Evolutionary conservation across 1,140 invertebrate species (phyloP), one percentile per base, ranked within the genome.

Genomic region (Caenorhabditis briggsae): DNA sequence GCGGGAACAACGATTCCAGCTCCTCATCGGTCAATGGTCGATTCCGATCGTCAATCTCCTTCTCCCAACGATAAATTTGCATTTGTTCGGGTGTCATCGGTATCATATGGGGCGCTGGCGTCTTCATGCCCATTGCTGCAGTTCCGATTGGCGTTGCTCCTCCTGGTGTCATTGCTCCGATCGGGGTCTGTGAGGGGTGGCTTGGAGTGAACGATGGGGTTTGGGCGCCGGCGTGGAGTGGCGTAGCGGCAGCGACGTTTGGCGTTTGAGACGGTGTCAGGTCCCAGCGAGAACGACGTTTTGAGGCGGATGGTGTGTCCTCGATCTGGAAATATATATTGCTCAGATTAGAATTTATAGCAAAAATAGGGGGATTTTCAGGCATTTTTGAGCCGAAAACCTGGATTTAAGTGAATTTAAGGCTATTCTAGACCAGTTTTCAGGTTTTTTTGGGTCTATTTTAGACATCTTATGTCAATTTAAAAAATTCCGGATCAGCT

Each of bases 61-160:
- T 95, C 48, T 84, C 86, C 86, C 82, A 83, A 58, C 59, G 59
- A 93, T 97, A 98, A 0, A 97, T 97, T 93, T 99, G 97, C 87
- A 99, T 93, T 93, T 99, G 97, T 93, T 99, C 98, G 0, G 98
- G 98, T 0, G 98, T 99, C 97, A 99, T 99, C 91, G 98, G 97
- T 70, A 94, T 94, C 91, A 89, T 70, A 59, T 83, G 87, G 86
- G 96, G 96, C 0, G 97, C 97, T 0, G 98, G 98, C 0, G 98
- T 99, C 0, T 96, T 96, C 95, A 99, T 95, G 0, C 95, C 96
- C 96, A 99, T 98, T 0, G 98, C 98, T 93, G 98, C 98, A 0
- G 95, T 94, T 59, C 98, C 98, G 25, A 97, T 96, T 0, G 98
- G 98, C 2, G 98, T 99, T 2, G 95, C 94, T 48, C 95, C 95